Percentiles rank a stretch among this genome's conserved stretches.
These are phyloP conservation scores for Gymnarchus niloticus DNA, from an alignment of 2,113 vertebrate genomes.

Conservation along the genomic window DNA sequence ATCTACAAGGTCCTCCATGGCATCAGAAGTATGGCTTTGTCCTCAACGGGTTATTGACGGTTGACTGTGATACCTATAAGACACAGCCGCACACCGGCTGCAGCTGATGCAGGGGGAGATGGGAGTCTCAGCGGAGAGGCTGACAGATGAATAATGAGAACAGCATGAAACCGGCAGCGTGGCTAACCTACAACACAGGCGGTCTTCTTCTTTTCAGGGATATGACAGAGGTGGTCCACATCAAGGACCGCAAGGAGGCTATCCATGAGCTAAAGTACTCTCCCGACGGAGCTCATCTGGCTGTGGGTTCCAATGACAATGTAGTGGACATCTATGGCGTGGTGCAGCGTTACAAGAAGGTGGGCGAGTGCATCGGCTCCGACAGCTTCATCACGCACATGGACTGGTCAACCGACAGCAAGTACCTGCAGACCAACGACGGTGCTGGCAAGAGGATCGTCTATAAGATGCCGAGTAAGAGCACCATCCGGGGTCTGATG, in stretches of 20 bases:
- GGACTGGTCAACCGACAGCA: slow-evolving; percentile 96
- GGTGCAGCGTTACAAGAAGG: slow-evolving; percentile 89
- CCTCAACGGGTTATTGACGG: background rate
- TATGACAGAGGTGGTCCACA: slow-evolving; percentile 98
- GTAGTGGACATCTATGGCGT: slow-evolving; percentile 91
- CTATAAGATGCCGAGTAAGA: slow-evolving; percentile 92
- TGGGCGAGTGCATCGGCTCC: slow-evolving; percentile 86
- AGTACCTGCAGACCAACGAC: slow-evolving; percentile 91
- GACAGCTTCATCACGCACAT: slow-evolving; percentile 93
- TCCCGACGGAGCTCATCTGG: slow-evolving; percentile 85
- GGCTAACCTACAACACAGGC: background rate
- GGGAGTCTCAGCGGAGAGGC: background rate
- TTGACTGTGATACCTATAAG: background rate
- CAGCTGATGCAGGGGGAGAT: too few species aligned
- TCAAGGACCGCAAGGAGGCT: slow-evolving; percentile 97
- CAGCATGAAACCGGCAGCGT: background rate
- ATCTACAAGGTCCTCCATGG: too few species aligned
- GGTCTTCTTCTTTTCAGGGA: slow-evolving; percentile 65
- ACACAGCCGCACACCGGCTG: background rate
- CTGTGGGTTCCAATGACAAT: slow-evolving; percentile 92
- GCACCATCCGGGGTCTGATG: background rate
- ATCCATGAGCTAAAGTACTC: slow-evolving; percentile 98
- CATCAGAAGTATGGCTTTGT: background rate
- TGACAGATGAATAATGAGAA: background rate
- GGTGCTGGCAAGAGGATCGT: slow-evolving; percentile 84